Base-by-base conservation (phyloP, 2,113 vertebrate species). In the Rhinopomastus cyanomelas region DNA sequence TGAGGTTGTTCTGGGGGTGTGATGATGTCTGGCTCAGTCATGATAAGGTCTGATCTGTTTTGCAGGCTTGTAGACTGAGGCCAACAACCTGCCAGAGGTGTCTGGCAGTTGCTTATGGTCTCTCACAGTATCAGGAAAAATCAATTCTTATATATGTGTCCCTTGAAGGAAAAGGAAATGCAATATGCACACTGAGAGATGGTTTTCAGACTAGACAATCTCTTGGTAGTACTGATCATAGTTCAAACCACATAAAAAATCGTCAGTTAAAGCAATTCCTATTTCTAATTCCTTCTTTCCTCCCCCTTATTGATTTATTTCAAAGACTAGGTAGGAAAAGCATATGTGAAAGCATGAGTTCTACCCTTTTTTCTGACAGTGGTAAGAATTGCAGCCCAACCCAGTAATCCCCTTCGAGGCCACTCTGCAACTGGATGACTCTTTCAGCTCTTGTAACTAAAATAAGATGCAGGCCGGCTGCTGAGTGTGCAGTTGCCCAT, bases 401-500 rank as follows among this genome's bases (percentile, higher is more conserved):
- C 49, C 49, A 21, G 4, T 16, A 44, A 39, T 20, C 27, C 44
- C 16, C 36, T 42, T 42, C 11, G 39, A 42, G 39, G 39, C 39
- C 39, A 42, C 39, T 42, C 39, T 34, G 39, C 39, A 78, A 61
- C 17, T 1, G 0, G 39, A 42, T 42, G 39, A 42, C 39, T 42
- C 39, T 42, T 42, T 15, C 39, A 42, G 39, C 39, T 42, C 39
- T 42, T 42, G 39, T 42, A 15, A 42, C 39, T 42, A 42, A 42
- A 15, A 11, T 17, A 19, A n/a, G 10, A 68, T 83, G 72, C 56
- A 56, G 61, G 4, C 27, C 39, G 69, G 62, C 48, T 89, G 75
- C 52, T 0, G 3, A 21, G 42, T 42, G 17, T 1, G 0, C 0
- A 1, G 2, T 57, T 75, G 55, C 46, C 76, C 22, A 1, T 32